Evolutionary conservation across 2,797 vertebrate species (phyloP), one percentile per base, ranked within the genome.

Genomic region (Pangasius mekongensis): DNA sequence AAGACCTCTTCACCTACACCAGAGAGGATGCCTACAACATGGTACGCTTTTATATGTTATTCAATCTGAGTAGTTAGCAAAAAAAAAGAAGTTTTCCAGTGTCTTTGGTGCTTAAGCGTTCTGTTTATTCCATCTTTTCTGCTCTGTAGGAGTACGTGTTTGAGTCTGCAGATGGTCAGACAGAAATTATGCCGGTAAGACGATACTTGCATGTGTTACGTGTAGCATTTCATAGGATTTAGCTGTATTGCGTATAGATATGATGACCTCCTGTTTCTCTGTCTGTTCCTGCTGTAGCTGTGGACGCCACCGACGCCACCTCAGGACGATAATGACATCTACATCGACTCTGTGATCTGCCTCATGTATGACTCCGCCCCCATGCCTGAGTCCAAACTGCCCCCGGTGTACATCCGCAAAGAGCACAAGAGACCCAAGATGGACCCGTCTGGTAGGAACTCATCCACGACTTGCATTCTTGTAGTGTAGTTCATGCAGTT

Each of bases 301-400:
- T 99, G 98, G 98, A 98, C 98, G 85, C 98, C 98, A 14, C 98
- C 98, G 27, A 99, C 98, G 9, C 98, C 98, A 0, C 97, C 98
- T 56, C 98, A 98, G 92, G 98, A 99, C 82, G 98, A 99, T 93
- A 98, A 98, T 8, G 97, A 98, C 87, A 97, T 98, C 90, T 98
- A 98, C 91, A 97, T 98, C 2, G 97, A 99, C 92, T 97, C 97
- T 0, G 97, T 98, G 74, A 98, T 98, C 96, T 98, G 98, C 93
- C 95, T 99, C 86, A 98, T 98, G 97, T 99, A 98, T 86, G 98
- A 99, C 92, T 95, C 95, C 60, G 95, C 95, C 0, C 97, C 97
- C 5, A 97, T 99, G 94, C 97, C 96, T 0, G 98, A 99, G 91
- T 96, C 97, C 73, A 98, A 98, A 86, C 92, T 98, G 84, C 98